Evolutionary conservation across 2,888 invertebrate genomes (phyloP), one percentile per base, ranked within the genome.

Genomic region (Seira sanloemensis): DNA sequence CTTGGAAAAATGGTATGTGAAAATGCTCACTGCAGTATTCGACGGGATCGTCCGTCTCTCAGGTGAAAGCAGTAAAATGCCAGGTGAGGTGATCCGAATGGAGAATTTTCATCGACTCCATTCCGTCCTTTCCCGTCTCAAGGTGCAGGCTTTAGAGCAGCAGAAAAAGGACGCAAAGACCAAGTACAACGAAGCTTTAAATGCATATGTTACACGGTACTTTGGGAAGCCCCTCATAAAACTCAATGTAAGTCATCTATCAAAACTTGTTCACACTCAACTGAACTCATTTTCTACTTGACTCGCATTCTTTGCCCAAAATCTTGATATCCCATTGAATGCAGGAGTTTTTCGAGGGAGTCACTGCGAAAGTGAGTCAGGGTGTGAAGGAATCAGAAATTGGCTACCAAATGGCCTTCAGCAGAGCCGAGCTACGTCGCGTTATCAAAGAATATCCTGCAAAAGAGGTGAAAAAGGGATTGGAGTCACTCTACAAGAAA

Each of bases 301-400:
- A 2, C 62, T 21, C n/a, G 62, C 21, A 62, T 62, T 21, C n/a
- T n/a, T 62, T 21, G 21, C 62, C n/a, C 21, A 62, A 58, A 58
- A 58, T 4, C n/a, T 58, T 58, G 23, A 2, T 23, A 7, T 50
- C n/a, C 16, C n/a, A n/a, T 46, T 88, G 81, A 88, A 92, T 93
- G 26, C 91, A 98, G 96, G 94, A 94, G 89, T 99, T 99, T 93
- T 98, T 99, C 91, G 99, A 99, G 91, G 98, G 98, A 72, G 98
- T 99, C 77, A 95, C 98, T 92, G 95, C 95, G 86, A 96, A 96
- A 91, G 97, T 99, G 86, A 95, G 96, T 76, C 95, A 96, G 90
- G 99, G 99, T 77, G 97, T 98, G 71, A 98, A 97, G 91, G 97
- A 97, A 91, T 97, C 98, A 62, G 99, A 99, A 93, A 97, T 99